Percentiles rank a stretch among this genome's conserved stretches.
phyloP scores from a whole-genome alignment of 1,140 invertebrate genomes.

The Drosophila suzukii region DNA sequence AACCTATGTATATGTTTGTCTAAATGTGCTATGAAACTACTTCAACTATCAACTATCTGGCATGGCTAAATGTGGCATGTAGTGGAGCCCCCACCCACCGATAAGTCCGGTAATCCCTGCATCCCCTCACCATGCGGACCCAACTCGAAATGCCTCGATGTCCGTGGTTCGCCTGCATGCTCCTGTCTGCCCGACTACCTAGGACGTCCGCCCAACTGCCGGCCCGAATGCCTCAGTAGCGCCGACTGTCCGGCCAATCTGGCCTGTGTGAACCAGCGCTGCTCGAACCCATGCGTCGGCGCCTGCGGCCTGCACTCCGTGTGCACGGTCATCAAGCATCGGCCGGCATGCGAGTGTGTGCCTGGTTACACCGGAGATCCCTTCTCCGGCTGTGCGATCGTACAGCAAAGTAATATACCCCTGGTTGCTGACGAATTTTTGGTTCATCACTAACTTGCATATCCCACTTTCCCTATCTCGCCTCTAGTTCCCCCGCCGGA shows the following conservation, averaged over 20 bases:
- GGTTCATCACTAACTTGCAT: constrained; percentile 15
- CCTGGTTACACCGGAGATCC: constrained; percentile 92
- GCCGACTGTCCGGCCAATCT: constrained; percentile 90
- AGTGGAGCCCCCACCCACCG: constrained; percentile 68
- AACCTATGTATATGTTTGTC: constrained; percentile 63
- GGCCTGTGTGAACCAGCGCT: constrained; percentile 92
- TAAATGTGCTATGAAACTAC: constrained; percentile 53
- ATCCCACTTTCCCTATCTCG: neutral
- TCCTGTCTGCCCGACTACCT: constrained; percentile 90
- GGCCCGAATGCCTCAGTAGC: constrained; percentile 91
- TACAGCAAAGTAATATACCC: constrained; percentile 79
- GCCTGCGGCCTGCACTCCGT: constrained; percentile 90
- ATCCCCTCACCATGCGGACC: constrained; percentile 91
- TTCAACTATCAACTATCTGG: constrained; percentile 53
- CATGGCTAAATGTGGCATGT: constrained; percentile 51
- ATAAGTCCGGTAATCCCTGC: constrained; percentile 85
- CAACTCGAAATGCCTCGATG: constrained; percentile 90
- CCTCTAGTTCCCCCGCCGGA: constrained; percentile 81
- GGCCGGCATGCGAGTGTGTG: constrained; percentile 89
- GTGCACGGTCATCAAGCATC: constrained; percentile 92
- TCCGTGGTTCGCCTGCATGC: constrained; percentile 89
- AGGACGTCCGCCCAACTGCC: constrained; percentile 91
- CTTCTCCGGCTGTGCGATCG: constrained; percentile 86
- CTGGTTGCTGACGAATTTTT: neutral
- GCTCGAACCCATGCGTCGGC: constrained; percentile 91